Evolutionary conservation across 2,888 invertebrate genomes (phyloP).

Genomic region (Cantharis nigra): DNA sequence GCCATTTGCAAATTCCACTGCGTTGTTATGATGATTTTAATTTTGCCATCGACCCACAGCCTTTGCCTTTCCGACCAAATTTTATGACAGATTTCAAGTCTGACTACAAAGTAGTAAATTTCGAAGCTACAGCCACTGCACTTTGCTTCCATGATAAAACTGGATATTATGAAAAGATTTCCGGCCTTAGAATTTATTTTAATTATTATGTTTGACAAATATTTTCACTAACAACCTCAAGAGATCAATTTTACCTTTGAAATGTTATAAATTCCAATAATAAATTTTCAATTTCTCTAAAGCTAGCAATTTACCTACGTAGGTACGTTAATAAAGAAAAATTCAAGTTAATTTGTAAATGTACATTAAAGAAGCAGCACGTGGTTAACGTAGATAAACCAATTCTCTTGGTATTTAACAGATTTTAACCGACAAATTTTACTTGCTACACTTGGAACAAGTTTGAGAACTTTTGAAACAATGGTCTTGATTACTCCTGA

Average conservation of each 20-base stretch:
- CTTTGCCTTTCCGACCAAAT: neutral
- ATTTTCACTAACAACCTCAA: neutral
- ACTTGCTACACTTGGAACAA: constrained; percentile 39
- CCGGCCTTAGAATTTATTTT: neutral
- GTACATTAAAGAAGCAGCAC: constrained; percentile 31
- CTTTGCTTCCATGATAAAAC: neutral
- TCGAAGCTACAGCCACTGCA: neutral
- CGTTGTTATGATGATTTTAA: too few relatives aligned
- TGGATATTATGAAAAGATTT: neutral
- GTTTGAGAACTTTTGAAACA: constrained; percentile 48
- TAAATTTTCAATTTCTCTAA: neutral
- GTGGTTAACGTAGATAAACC: constrained; percentile 43
- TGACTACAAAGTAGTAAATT: neutral
- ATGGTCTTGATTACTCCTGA: constrained; percentile 50
- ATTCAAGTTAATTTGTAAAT: neutral
- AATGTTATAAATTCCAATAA: neutral
- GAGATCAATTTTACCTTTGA: neutral
- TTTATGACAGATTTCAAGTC: neutral
- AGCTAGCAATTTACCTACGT: neutral
- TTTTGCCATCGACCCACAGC: too few relatives aligned
- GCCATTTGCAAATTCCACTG: too few relatives aligned
- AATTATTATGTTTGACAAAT: neutral
- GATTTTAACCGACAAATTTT: constrained; percentile 50
- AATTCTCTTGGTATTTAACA: constrained; percentile 51
- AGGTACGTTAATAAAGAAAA: neutral